phyloP scores from a whole-genome alignment of 1,140 invertebrate genomes.

The Aleiodes sp. region DNA sequence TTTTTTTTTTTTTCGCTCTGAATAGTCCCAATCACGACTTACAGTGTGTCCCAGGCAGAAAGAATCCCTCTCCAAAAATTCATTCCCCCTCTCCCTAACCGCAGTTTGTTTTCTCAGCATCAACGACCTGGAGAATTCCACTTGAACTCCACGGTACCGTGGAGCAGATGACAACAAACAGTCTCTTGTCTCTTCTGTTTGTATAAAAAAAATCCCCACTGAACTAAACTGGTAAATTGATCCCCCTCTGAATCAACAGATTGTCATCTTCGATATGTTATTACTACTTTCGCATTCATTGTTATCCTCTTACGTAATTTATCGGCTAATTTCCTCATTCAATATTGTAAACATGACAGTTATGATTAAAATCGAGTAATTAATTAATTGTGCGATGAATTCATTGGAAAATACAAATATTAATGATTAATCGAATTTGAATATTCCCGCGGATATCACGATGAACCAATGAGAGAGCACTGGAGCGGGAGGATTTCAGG shows the following conservation, averaged over 20 bases:
- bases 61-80: not conserved
- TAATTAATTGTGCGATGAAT: too few relatives aligned
- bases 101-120: conserved; percentile 62
- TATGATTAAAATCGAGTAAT: too few relatives aligned
- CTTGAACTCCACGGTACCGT: conserved; percentile 48
- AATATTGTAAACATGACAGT: too few relatives aligned
- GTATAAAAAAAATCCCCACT: conserved; percentile 4
- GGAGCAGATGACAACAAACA: conserved; percentile 57
- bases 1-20: not conserved
- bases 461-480: too few relatives aligned
- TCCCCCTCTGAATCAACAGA: conserved; percentile 6
- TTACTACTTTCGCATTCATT: not conserved
- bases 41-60: not conserved
- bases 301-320: too few relatives aligned
- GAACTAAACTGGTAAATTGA: not conserved
- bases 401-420: too few relatives aligned
- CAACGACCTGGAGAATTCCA: conserved; percentile 49
- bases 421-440: too few relatives aligned
- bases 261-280: conserved; percentile 10
- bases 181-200: not conserved
- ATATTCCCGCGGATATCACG: too few relatives aligned
- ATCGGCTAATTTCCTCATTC: too few relatives aligned
- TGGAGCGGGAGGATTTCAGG: too few relatives aligned
- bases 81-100: conserved; percentile 38
- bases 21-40: conserved; percentile 9